Evolutionary conservation across 2,888 invertebrate genomes (phyloP).

Genomic region (Rutpela maculata): DNA sequence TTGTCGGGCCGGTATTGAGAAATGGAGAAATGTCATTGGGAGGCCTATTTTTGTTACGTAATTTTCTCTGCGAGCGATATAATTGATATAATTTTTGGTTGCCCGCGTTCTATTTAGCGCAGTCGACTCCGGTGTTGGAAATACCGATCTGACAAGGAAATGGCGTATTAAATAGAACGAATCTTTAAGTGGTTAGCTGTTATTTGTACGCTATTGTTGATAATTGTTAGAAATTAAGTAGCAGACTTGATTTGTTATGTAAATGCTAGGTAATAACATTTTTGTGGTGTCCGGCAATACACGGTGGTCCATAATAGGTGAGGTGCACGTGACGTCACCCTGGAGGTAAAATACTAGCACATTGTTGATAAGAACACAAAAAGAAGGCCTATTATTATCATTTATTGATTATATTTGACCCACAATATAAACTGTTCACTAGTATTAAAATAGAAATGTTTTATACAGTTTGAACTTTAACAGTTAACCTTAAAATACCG

Average conservation of each 20-base stretch:
- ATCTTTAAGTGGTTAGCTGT: slow-evolving; percentile 23
- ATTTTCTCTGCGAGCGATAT: background rate
- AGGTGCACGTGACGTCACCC: too few relatives aligned
- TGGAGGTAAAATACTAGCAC: too few relatives aligned
- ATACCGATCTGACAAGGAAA: slow-evolving; percentile 18
- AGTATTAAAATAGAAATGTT: too few relatives aligned
- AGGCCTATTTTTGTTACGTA: slow-evolving; percentile 11
- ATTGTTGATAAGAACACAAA: too few relatives aligned
- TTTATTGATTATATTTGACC: too few relatives aligned
- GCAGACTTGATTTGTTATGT: background rate
- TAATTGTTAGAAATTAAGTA: slow-evolving; percentile 3
- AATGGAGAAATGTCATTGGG: slow-evolving; percentile 31
- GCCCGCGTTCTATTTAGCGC: background rate
- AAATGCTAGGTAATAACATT: background rate
- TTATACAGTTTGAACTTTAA: too few relatives aligned
- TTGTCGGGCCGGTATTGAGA: slow-evolving; percentile 25
- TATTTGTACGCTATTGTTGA: slow-evolving; percentile 7
- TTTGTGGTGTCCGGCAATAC: background rate
- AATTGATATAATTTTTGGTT: slow-evolving; percentile 13
- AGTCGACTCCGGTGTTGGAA: slow-evolving; percentile 11
- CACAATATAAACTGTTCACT: too few relatives aligned
- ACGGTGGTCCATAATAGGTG: too few relatives aligned
- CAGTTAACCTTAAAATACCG: too few relatives aligned
- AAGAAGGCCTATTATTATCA: too few relatives aligned
- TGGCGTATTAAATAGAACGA: slow-evolving; percentile 8